Evolutionary conservation across 1,140 invertebrate genomes (phyloP), one percentile per base, ranked within the genome.

Genomic region (Drosophila nannoptera): DNA sequence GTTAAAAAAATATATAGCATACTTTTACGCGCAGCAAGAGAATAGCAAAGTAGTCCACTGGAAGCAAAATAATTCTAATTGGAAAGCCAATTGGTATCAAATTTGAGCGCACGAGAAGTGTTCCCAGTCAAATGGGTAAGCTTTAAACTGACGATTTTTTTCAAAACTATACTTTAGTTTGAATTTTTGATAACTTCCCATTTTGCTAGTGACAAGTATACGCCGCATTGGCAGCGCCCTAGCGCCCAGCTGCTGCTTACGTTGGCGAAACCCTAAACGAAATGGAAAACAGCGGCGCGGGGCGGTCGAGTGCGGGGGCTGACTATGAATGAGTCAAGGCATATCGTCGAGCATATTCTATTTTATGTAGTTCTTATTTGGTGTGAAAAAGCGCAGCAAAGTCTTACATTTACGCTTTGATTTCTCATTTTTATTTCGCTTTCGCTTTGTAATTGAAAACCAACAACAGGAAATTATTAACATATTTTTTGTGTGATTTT

Each of bases 391-490:
- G 55, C 77, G 46, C 54, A 65, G 55, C 40, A 73, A 48, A 64
- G 68, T 81, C 54, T 69, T 43, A 12, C 11, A 8, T 42, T 42
- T 75, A 22, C 22, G 22, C 22, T 81, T 71, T 36, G 33, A 52
- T 63, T 54, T 45, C 58, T 53, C 61, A 58, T 59, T 55, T 4
- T 29, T 35, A 31, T 50, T 40, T 61, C 3, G 22, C 22, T 22
- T 22, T 22, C 22, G 22, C 22, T 22, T 22, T 66, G 78, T 69
- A 84, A 83, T 60, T 65, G 75, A 70, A 83, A 78, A 69, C 66
- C 80, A 22, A 73, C 66, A 84, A 83, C 78, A 84, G 78, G 78
- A 83, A 83, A 83, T 83, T 84, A 69, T 83, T 73, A 70, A 84
- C 66, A 78, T 73, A 63, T 68, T 69, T 73, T 36, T 7, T 29